These are phyloP conservation scores for Melipona beecheii DNA, from an alignment of 2,888 invertebrate genomes.

Conservation along the genomic window DNA sequence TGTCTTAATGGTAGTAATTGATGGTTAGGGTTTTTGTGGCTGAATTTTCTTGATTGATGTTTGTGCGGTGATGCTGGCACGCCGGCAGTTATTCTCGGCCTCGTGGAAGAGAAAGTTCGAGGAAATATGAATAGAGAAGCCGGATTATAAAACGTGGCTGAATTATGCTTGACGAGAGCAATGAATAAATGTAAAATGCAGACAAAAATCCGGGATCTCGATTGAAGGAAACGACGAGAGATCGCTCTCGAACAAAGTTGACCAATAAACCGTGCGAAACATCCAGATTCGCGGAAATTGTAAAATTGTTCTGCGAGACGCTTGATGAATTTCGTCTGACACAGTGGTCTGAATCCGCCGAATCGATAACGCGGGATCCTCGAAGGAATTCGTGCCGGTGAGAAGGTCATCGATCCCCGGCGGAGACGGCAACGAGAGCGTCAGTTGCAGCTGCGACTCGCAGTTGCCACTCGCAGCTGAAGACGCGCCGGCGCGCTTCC, in stretches of 20 bases:
- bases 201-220: too few species aligned
- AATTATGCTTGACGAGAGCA: too few species aligned
- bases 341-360: background rate
- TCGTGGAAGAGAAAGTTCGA: background rate
- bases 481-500: slow-evolving; percentile 57
- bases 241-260: too few species aligned
- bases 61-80: background rate
- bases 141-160: too few species aligned
- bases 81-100: background rate
- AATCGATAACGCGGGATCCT: background rate
- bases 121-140: too few species aligned
- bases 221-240: too few species aligned
- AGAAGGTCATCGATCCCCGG: slow-evolving; percentile 51
- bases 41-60: background rate
- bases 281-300: too few species aligned
- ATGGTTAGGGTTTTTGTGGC: background rate
- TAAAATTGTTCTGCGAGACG: background rate
- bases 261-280: too few species aligned
- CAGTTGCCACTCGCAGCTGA: slow-evolving; percentile 52
- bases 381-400: background rate
- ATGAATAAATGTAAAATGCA: too few species aligned
- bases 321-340: background rate
- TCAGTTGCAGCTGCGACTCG: slow-evolving; percentile 54
- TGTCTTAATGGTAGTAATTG: background rate
- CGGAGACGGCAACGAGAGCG: slow-evolving; percentile 40